Evolutionary conservation across 2,113 vertebrate genomes (phyloP), one percentile per base, ranked within the genome.

Genomic region (Scortum barcoo): DNA sequence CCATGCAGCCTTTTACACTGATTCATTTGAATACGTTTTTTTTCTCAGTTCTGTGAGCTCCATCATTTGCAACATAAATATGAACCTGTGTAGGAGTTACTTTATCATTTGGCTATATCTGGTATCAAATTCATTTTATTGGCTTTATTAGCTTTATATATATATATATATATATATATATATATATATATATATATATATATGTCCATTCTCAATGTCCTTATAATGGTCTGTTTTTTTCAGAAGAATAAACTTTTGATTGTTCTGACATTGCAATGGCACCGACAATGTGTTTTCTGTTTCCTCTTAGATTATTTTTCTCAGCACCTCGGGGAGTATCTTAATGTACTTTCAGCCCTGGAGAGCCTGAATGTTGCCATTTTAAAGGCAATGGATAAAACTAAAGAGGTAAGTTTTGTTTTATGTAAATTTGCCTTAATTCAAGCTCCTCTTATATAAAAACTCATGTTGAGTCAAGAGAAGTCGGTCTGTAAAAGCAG

Each of bases 321-420:
- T 2, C 93, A 96, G 0, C 97, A 97, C 92, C 95, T 99, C 0
- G 98, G 98, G 1, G 96, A 97, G 87, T 99, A 98, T 84, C 93
- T 94, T 75, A 96, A 96, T 0, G 98, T 99, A 67, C 95, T 99
- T 53, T 97, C 97, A 0, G 96, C 98, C 0, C 89, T 99, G 92
- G 97, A 99, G 89, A 92, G 95, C 0, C 96, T 99, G 66, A 99
- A 99, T 74, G 76, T 96, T 0, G 96, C 97, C 0, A 97, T 99
- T 84, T 95, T 99, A 71, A 95, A 96, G 74, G 98, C 98, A 40
- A 99, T 99, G 98, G 98, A 99, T 90, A 96, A 97, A 93, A 99
- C 98, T 75, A 99, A 99, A 89, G 92, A 97, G 97, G 98, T 99
- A 91, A 95, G 94, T 50, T 82, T 28, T 58, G 13, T 46, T 46